These are phyloP conservation scores for Ceratina australensis DNA, from an alignment of 1,140 invertebrate genomes.

Conservation along the genomic window DNA sequence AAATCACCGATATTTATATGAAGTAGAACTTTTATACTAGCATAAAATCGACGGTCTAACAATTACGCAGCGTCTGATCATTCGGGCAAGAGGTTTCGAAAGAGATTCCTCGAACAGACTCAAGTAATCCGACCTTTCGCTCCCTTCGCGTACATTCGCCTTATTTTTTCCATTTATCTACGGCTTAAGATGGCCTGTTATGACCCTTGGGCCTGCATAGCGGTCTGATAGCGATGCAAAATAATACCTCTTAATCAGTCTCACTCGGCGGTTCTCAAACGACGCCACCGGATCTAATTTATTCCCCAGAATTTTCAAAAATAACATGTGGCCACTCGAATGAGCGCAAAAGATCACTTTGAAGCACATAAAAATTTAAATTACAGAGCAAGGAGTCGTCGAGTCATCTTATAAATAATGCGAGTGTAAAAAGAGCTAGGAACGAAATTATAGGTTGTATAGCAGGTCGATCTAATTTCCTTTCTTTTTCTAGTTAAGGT, in stretches of 20 bases:
- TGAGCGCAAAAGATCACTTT: no score
- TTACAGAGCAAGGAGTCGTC: no score
- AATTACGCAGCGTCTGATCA: neutral
- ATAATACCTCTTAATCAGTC: conserved; percentile 61
- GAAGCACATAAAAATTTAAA: no score
- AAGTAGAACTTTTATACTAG: neutral
- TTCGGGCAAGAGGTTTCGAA: conserved; percentile 14
- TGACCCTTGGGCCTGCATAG: conserved; percentile 57
- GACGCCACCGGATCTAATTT: no score
- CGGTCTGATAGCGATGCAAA: conserved; percentile 59
- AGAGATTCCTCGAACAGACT: conserved; percentile 29
- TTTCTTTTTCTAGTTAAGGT: no score
- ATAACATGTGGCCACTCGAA: no score
- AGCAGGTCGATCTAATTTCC: no score
- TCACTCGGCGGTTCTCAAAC: conserved; percentile 40
- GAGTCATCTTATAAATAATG: no score
- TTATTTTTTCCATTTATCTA: conserved; percentile 59
- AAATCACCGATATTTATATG: neutral
- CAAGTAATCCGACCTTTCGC: conserved; percentile 39
- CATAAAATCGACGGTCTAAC: no score
- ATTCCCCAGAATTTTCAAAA: no score
- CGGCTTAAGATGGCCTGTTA: conserved; percentile 56
- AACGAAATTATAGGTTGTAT: no score
- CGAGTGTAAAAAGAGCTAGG: no score
- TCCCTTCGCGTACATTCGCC: conserved; percentile 27